Conservation (phyloP, 2,888 invertebrate species). For the Cosmia pyralina region DNA sequence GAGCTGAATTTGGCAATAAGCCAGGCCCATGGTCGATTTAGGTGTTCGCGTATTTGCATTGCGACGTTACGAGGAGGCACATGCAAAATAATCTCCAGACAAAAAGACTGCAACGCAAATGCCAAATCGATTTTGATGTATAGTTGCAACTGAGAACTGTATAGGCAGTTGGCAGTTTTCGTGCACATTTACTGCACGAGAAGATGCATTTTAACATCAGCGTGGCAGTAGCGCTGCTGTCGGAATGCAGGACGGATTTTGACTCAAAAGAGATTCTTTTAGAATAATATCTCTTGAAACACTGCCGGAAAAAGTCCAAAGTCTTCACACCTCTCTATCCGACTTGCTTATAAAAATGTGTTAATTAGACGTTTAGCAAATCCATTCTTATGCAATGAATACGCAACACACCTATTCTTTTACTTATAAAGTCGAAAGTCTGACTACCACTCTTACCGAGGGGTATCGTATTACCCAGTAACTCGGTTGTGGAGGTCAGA, state of each 20-base stretch:
- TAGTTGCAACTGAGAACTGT: constrained; percentile 1
- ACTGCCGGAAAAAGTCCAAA: not conserved
- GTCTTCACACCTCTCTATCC: not conserved
- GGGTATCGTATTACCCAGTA: too few relatives aligned
- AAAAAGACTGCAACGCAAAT: constrained; percentile 18
- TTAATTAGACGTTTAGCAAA: not conserved
- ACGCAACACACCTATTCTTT: not conserved
- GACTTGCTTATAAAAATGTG: not conserved
- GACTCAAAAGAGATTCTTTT: not conserved
- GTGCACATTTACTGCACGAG: not conserved
- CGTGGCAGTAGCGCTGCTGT: not conserved
- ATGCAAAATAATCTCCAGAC: constrained; percentile 27
- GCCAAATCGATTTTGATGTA: not conserved
- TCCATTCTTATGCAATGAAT: not conserved
- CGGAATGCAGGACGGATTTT: not conserved
- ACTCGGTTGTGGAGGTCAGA: too few relatives aligned
- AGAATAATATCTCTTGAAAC: not conserved
- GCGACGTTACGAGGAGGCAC: constrained; percentile 8
- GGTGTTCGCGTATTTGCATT: constrained; percentile 35
- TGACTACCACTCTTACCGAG: too few relatives aligned
- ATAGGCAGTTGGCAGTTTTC: not conserved
- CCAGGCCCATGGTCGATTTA: constrained; percentile 28
- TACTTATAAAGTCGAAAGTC: too few relatives aligned
- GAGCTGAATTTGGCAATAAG: constrained; percentile 29
- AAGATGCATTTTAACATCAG: not conserved